Conservation (phyloP, 2,888 invertebrate species). For the Amaurobius ferox region DNA sequence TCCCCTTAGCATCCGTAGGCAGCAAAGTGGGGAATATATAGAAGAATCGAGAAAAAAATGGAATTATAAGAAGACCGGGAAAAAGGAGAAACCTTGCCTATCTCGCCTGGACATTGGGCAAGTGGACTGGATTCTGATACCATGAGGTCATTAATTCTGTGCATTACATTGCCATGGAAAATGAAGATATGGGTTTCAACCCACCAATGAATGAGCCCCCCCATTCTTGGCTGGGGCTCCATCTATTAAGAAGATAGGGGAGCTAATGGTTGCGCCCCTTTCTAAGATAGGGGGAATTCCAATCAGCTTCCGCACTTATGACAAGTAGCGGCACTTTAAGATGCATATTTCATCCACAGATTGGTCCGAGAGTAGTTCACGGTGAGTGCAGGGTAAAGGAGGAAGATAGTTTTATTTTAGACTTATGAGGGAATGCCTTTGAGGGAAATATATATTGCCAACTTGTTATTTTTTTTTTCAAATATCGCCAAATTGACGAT, state of each 20-base stretch:
- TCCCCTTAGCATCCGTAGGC: slow-evolving; percentile 12
- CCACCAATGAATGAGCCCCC: slow-evolving; percentile 11
- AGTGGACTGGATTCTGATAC: slow-evolving; percentile 61
- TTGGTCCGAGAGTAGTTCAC: not conserved
- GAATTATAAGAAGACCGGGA: slow-evolving; percentile 37
- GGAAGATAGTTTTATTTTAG: too few species aligned
- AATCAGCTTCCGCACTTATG: slow-evolving; percentile 70
- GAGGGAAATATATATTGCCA: too few species aligned
- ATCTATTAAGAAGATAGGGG: slow-evolving; percentile 70
- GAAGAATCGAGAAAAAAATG: too few species aligned
- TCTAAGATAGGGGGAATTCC: slow-evolving; percentile 68
- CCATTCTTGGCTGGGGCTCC: slow-evolving; percentile 49
- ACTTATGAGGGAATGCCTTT: too few species aligned
- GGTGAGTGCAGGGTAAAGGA: not conserved
- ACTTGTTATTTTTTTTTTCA: too few species aligned
- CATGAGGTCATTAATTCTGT: slow-evolving; percentile 69
- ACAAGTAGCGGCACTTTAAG: slow-evolving; percentile 37
- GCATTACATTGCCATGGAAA: slow-evolving; percentile 72
- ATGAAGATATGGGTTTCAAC: slow-evolving; percentile 62
- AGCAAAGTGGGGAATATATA: slow-evolving; percentile 33
- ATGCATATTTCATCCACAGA: slow-evolving; percentile 39
- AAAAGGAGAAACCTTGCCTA: slow-evolving; percentile 21
- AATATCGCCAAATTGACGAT: too few species aligned
- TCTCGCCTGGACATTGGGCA: slow-evolving; percentile 66
- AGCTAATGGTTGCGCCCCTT: slow-evolving; percentile 57